These are phyloP conservation scores for Nothocercus julius DNA, from an alignment of 2,113 vertebrate species.

Conservation along the genomic window DNA sequence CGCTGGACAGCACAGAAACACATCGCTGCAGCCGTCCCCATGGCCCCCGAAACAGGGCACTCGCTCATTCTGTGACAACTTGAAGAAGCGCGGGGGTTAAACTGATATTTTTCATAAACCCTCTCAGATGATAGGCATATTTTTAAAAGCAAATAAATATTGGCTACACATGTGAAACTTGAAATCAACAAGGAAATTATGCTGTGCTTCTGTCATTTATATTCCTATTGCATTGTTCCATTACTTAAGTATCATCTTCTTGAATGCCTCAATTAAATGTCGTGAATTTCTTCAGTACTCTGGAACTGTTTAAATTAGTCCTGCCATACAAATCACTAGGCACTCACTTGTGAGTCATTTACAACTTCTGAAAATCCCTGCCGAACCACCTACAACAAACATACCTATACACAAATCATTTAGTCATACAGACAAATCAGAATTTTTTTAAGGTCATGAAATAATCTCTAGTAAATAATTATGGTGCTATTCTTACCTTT, in stretches of 20 bases:
- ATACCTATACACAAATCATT: background rate
- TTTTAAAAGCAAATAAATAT: background rate
- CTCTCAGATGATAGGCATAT: background rate
- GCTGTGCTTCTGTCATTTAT: background rate
- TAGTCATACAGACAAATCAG: background rate
- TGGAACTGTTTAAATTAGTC: slow-evolving; percentile 82
- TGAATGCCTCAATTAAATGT: slow-evolving; percentile 82
- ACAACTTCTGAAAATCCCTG: background rate
- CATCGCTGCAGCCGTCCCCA: background rate
- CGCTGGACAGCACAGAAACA: background rate
- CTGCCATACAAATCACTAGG: slow-evolving; percentile 51
- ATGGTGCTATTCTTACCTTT: background rate
- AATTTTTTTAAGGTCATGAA: background rate
- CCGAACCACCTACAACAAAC: background rate
- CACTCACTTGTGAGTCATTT: background rate
- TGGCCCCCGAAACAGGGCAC: background rate
- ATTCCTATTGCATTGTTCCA: background rate
- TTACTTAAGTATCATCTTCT: slow-evolving; percentile 84
- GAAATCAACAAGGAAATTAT: background rate
- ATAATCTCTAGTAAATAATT: background rate
- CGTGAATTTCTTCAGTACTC: slow-evolving; percentile 85
- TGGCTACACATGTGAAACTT: background rate
- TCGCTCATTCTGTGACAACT: background rate
- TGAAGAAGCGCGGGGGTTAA: background rate
- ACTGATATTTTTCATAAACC: background rate